A percentile compares a stretch with the other conserved stretches of the same genome.
Conservation (phyloP, 2,113 vertebrate species). For the Perognathus longimembris region DNA sequence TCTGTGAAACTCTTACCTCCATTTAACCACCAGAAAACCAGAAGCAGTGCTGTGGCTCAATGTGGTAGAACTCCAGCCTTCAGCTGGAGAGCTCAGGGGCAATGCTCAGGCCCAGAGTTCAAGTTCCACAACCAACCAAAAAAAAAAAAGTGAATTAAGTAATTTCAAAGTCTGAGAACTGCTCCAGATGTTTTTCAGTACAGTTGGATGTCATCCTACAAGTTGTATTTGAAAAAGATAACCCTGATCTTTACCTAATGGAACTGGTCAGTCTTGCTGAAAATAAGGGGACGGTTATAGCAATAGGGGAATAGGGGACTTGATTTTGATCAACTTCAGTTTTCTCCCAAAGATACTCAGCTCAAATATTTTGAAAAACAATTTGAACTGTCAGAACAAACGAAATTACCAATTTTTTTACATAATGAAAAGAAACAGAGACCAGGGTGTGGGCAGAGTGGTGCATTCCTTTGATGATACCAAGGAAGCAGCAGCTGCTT, state of each 20-base stretch:
- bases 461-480: slow-evolving; percentile 98
- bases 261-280: slow-evolving; percentile 89
- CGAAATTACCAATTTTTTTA: slow-evolving; percentile 93
- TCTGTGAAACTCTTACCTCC: too few relatives aligned
- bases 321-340: slow-evolving; percentile 96
- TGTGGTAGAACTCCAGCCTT: too few relatives aligned
- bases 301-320: slow-evolving; percentile 98
- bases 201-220: slow-evolving; percentile 98
- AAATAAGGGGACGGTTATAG: slow-evolving; percentile 91
- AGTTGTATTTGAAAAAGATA: slow-evolving; percentile 92
- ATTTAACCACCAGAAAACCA: too few relatives aligned
- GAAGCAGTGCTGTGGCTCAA: too few relatives aligned
- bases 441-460: slow-evolving; percentile 94
- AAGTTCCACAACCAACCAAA: too few relatives aligned
- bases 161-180: slow-evolving; percentile 70
- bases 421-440: slow-evolving; percentile 94
- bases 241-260: slow-evolving; percentile 89
- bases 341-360: slow-evolving; percentile 96
- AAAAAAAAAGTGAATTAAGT: slow-evolving; percentile 44
- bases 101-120: too few relatives aligned
- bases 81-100: too few relatives aligned
- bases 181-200: slow-evolving; percentile 92
- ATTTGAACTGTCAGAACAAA: slow-evolving; percentile 94
- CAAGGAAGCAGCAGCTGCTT: slow-evolving; percentile 92
- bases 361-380: slow-evolving; percentile 97